Percentiles rank a stretch among this genome's conserved stretches.
phyloP scores from a whole-genome alignment of 2,888 invertebrate genomes.

The Chesias legatella region DNA sequence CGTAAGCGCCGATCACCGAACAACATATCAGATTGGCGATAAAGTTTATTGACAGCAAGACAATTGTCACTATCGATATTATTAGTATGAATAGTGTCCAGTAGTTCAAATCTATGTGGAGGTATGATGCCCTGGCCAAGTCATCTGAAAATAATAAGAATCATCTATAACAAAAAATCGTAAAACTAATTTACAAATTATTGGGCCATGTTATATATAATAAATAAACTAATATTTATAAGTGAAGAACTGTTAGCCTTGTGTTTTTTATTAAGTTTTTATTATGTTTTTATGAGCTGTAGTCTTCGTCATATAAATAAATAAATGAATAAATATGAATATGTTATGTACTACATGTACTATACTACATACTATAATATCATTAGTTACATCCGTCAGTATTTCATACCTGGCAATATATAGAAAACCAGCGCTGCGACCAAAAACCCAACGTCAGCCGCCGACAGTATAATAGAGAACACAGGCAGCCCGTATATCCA shows the following conservation, averaged over 20 bases:
- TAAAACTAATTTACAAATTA: too few relatives aligned
- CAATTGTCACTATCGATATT: constrained; percentile 67
- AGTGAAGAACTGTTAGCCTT: too few relatives aligned
- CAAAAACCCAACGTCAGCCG: constrained; percentile 82
- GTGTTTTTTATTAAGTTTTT: too few relatives aligned
- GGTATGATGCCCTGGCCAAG: constrained; percentile 32
- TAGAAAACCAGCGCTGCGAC: constrained; percentile 80
- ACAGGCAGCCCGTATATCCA: constrained; percentile 82
- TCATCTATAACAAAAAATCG: too few relatives aligned
- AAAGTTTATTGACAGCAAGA: constrained; percentile 71
- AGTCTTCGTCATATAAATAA: too few relatives aligned
- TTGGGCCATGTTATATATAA: too few relatives aligned
- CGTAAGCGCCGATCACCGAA: constrained; percentile 83
- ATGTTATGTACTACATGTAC: too few relatives aligned
- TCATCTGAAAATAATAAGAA: constrained; percentile 8
- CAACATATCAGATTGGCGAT: constrained; percentile 82
- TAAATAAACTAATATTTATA: too few relatives aligned
- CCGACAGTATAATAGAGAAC: constrained; percentile 79
- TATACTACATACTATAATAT: too few relatives aligned
- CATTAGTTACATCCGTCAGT: too few relatives aligned
- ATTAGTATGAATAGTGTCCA: constrained; percentile 82
- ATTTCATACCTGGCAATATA: constrained; percentile 82
- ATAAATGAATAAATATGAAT: too few relatives aligned
- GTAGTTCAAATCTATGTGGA: constrained; percentile 80
- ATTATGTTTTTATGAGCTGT: too few relatives aligned